phyloP scores from a whole-genome alignment of 2,113 vertebrate genomes.

The Spheniscus mendiculus region DNA sequence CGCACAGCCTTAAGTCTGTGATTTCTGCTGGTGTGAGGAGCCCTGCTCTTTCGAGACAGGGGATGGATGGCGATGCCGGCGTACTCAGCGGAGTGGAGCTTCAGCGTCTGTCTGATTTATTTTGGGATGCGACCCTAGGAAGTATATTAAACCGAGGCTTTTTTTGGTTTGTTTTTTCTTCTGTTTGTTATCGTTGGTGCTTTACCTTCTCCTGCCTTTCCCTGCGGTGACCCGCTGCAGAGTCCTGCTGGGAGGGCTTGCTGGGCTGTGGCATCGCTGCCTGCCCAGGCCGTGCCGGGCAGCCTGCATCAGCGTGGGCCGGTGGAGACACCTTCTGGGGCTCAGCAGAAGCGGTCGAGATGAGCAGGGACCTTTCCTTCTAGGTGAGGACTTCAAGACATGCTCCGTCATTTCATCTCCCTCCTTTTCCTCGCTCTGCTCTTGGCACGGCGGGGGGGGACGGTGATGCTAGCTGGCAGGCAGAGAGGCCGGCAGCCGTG shows the following conservation, averaged over 20 bases:
- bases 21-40: not conserved
- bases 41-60: not conserved
- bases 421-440: not conserved
- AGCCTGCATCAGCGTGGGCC: not conserved
- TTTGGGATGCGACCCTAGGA: not conserved
- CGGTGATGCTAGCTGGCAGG: not conserved
- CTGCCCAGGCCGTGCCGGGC: not conserved
- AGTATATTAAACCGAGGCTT: not conserved
- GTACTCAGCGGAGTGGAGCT: not conserved
- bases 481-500: not conserved
- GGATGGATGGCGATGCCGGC: accelerated
- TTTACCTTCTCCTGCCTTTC: not conserved
- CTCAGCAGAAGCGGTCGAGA: not conserved
- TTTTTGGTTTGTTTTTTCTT: not conserved
- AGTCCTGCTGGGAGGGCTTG: not conserved
- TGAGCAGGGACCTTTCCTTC: not conserved
- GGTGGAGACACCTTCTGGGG: constrained; percentile 72
- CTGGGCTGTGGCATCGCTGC: constrained; percentile 4
- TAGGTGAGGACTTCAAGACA: not conserved
- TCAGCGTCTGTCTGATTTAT: not conserved
- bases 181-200: not conserved
- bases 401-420: not conserved
- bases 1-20: not conserved
- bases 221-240: not conserved
- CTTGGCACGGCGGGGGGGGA: not conserved